Conservation (phyloP, 2,888 invertebrate species). For the Drosophila formosana region DNA sequence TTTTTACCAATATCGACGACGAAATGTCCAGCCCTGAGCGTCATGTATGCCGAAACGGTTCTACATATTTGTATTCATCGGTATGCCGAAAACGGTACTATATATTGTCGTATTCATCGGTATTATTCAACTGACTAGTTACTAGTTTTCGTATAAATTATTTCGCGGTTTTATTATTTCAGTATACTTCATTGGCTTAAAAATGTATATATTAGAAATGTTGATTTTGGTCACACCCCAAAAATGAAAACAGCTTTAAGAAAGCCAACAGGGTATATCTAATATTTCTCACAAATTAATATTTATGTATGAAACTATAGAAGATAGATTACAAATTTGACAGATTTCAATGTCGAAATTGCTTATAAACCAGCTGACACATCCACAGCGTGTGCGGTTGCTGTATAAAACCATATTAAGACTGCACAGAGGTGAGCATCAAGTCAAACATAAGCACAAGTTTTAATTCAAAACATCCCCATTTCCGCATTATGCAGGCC, state of each 20-base stretch:
- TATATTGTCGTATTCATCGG: too few relatives aligned
- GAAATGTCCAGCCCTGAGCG: too few relatives aligned
- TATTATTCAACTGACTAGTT: too few relatives aligned
- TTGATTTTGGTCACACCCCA: too few relatives aligned
- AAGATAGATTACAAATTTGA: slow-evolving; percentile 3
- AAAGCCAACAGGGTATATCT: too few relatives aligned
- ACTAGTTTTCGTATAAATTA: too few relatives aligned
- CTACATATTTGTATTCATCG: too few relatives aligned
- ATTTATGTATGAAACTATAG: background rate
- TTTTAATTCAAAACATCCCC: background rate
- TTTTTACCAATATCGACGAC: background rate
- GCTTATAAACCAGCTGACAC: slow-evolving; percentile 83
- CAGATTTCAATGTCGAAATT: slow-evolving; percentile 74
- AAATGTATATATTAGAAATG: background rate
- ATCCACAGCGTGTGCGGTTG: slow-evolving; percentile 88
- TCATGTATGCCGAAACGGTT: too few relatives aligned
- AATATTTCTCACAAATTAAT: background rate
- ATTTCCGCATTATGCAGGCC: slow-evolving; percentile 79
- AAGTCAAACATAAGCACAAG: slow-evolving; percentile 4
- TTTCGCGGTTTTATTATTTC: too few relatives aligned
- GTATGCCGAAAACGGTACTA: too few relatives aligned
- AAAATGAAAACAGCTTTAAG: too few relatives aligned
- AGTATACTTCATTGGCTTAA: background rate
- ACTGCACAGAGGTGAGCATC: slow-evolving; percentile 88
- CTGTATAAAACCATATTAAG: slow-evolving; percentile 92